Base-by-base conservation (phyloP, 1,140 invertebrate species). In the Zaprionus tsacasi region DNA sequence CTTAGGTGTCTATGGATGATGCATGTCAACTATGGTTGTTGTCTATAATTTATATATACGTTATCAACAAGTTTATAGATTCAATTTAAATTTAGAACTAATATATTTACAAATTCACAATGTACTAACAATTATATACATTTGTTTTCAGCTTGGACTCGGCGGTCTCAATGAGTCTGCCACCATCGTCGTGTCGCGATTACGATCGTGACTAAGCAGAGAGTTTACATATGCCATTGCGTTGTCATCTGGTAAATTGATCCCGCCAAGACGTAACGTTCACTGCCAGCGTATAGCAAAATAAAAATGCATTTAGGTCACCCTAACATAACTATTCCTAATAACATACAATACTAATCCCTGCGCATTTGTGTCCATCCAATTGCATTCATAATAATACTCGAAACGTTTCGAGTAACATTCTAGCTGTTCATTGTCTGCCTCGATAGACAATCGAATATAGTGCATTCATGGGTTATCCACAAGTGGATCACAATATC, bases 101-200 rank as follows among this genome's bases (percentile, higher is more conserved):
- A 43, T 6, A 13, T 43, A 43, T 2, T n/a, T 15, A 35, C 40
- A n/a, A 45, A 45, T 40, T 40, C 4, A 6, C 5, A 45, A 45
- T 40, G 1, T 43, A 43, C 40, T 15, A 15, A 15, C 6, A 27
- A 27, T 6, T 25, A 33, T 35, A 5, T 57, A 30, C 3, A 17
- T 57, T 30, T 36, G 11, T 33, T 74, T 87, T 1, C 17, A 93
- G 92, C 15, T 80, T 93, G 58, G 92, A 93, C 55, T 92, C 82
- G 11, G 92, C 92, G 2, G 92, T 92, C 36, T 92, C 92, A 27
- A 92, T 93, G 92, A 93, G 92, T 56, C 66, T 93, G 59, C 92
- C 92, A 12, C 92, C 92, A 6, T 91, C 89, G 7, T 70, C 81
- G 45, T 92, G 87, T 64, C 78, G 88, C 43, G 92, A 92, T 59